Conservation (phyloP, 2,888 invertebrate species). For the Torymus tubicola region DNA sequence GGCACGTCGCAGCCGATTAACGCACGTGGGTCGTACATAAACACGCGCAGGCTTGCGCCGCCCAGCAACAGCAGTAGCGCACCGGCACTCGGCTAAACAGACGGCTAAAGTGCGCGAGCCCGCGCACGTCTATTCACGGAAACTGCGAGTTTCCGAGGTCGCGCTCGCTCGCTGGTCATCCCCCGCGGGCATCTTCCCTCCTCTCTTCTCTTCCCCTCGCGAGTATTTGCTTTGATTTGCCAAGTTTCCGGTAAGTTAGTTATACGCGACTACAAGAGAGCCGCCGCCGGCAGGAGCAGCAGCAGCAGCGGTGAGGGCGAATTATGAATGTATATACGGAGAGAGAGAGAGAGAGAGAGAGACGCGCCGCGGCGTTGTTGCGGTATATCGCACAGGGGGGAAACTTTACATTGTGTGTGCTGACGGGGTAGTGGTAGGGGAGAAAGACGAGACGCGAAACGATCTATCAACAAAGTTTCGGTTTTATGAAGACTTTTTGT, state of each 20-base stretch:
- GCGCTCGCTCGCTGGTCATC: constrained; percentile 24
- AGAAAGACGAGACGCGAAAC: not conserved
- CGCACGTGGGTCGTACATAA: too few species aligned
- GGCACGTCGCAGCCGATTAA: too few species aligned
- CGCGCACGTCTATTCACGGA: constrained; percentile 32
- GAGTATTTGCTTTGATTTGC: constrained; percentile 74
- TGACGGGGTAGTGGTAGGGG: not conserved
- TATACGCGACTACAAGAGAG: constrained; percentile 61
- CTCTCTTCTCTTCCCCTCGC: constrained; percentile 4
- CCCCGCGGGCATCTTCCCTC: constrained; percentile 56
- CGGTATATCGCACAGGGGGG: not conserved
- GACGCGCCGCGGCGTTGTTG: constrained; percentile 38
- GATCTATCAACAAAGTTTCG: constrained; percentile 38
- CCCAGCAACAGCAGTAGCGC: not conserved
- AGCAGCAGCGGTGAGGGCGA: not conserved
- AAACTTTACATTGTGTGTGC: constrained; percentile 36
- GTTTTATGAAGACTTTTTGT: constrained; percentile 40
- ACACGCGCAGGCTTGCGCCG: too few species aligned
- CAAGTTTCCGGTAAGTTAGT: constrained; percentile 75
- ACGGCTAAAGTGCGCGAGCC: not conserved
- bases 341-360: constrained; percentile 46
- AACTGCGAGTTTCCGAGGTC: constrained; percentile 37
- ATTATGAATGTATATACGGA: constrained; percentile 11
- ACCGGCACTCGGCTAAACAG: constrained; percentile 1
- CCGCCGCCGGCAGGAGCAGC: constrained; percentile 3